Base-by-base conservation (phyloP, 30 jellyfish, hydroid and myxozoan genomes). In the Phacellophora camtschatica region DNA sequence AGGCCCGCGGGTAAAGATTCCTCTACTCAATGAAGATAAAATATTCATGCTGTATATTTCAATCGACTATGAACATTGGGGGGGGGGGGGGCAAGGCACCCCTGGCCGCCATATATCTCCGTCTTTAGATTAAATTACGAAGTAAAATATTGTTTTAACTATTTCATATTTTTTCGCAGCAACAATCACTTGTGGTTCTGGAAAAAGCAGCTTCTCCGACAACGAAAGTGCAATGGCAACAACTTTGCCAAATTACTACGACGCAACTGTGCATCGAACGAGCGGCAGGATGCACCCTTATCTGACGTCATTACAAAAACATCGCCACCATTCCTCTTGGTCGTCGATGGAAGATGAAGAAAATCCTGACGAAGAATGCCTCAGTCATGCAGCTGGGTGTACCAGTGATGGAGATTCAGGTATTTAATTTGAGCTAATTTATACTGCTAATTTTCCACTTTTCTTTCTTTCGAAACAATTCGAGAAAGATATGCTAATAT, bases 291-390 rank as follows among this genome's bases (percentile, higher is more conserved):
- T 80, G 85, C 96, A 87, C 35, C 96, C 96, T 0, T 87, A 87
- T 57, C 81, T 71, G 64, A 66, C 89, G 51, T 77, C 89, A 33
- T 68, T 62, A 2, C 88, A 71, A 35, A 75, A 89, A 66, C 87
- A 71, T 56, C 84, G 92, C 8, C 87, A 56, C 30, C 83, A 87
- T 28, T 46, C 90, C 1, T 87, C 96, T 1, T 73, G 87, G 96
- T 87, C 96, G 3, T 87, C 96, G 23, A 77, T 77, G 91, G 96
- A 87, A 87, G 96, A 87, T 56, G 96, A 87, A 11, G 96, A 87
- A 8, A 71, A 65, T 23, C 65, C 54, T 22, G 96, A 87, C 0
- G 96, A 87, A 37, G 89, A 72, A 18, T 53, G 88, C 49, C 72
- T 56, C 39, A 61, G 75, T 33, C 87, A 58, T 65, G 36, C 72